phyloP scores from a whole-genome alignment of 2,113 vertebrate species.

The Calcarius ornatus region DNA sequence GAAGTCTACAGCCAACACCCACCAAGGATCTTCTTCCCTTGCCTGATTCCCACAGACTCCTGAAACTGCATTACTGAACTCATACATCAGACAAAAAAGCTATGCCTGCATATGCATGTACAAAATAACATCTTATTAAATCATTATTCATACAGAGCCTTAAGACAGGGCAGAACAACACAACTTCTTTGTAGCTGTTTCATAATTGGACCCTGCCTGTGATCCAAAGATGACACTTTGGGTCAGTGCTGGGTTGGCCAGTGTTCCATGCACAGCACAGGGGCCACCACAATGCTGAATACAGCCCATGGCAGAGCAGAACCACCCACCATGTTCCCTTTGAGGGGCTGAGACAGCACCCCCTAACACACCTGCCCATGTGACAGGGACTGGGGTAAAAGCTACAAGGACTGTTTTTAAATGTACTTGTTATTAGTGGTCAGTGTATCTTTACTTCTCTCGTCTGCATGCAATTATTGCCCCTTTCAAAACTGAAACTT shows the following conservation, averaged over 20 bases:
- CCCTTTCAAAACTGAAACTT: constrained; percentile 7
- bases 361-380: neutral
- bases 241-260: neutral
- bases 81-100: neutral
- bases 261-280: neutral
- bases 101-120: neutral
- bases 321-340: accelerated
- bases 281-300: neutral
- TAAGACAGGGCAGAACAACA: neutral
- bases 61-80: neutral
- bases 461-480: constrained; percentile 4
- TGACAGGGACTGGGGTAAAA: neutral
- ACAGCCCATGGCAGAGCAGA: accelerated
- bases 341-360: accelerated
- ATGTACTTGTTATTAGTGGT: neutral
- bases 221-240: neutral
- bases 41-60: neutral
- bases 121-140: neutral
- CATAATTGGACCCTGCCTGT: neutral
- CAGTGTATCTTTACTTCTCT: neutral
- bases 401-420: neutral
- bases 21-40: neutral
- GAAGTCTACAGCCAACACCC: neutral
- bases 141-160: neutral
- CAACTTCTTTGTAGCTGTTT: neutral